Evolutionary conservation across 2,113 vertebrate species (phyloP).

Genomic region (Crotalus horridus): DNA sequence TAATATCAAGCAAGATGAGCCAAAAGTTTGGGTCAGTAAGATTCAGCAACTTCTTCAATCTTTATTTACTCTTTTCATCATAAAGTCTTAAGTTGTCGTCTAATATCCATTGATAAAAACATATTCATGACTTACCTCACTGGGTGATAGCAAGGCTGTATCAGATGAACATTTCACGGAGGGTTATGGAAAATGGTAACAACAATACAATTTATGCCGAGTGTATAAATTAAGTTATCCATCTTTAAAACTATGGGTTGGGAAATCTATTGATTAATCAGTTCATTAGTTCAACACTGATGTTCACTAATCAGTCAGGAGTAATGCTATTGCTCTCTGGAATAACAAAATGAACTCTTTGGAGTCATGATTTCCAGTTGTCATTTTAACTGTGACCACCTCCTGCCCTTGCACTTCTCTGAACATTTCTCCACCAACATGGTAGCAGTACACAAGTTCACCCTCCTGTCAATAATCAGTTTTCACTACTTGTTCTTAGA

Average conservation of each 20-base stretch:
- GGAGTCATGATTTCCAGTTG: constrained; percentile 20
- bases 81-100: neutral
- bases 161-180: neutral
- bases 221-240: neutral
- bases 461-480: neutral
- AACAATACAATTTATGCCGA: neutral
- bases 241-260: neutral
- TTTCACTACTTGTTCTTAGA: neutral
- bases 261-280: constrained; percentile 22
- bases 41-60: neutral
- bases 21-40: neutral
- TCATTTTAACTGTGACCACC: constrained; percentile 25
- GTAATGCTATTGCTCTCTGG: constrained; percentile 10
- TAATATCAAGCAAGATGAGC: neutral
- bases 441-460: neutral
- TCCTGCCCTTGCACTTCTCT: neutral
- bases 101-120: neutral
- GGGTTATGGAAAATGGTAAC: neutral
- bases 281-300: constrained; percentile 9
- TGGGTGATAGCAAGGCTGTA: neutral
- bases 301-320: constrained; percentile 15
- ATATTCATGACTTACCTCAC: neutral
- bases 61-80: neutral
- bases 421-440: neutral
- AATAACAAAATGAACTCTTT: constrained; percentile 1